Evolutionary conservation across 2,113 vertebrate species (phyloP).

Genomic region (Sander lucioperca): DNA sequence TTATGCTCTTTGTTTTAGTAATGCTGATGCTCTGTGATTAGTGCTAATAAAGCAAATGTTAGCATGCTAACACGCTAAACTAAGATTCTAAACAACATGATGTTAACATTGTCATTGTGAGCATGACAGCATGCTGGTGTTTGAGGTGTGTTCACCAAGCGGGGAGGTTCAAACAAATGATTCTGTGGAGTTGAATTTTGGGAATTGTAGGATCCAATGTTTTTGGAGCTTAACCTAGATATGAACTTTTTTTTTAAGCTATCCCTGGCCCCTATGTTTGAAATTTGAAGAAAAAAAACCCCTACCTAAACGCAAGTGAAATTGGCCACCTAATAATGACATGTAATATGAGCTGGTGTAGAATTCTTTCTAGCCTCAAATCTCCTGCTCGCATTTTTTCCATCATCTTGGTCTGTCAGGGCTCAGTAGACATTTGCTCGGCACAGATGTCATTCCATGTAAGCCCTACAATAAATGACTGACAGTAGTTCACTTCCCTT

Average conservation of each 20-base stretch:
- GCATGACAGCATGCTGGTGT: not conserved
- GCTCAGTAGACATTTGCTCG: constrained; percentile 15
- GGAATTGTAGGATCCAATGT: not conserved
- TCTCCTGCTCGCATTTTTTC: not conserved
- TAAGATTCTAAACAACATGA: not conserved
- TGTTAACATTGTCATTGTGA: not conserved
- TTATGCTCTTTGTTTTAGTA: not conserved
- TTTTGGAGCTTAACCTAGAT: too few relatives aligned
- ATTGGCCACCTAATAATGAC: not conserved
- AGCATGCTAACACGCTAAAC: not conserved
- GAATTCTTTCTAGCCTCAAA: not conserved
- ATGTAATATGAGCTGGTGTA: not conserved
- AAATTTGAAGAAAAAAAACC: not conserved
- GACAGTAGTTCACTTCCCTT: constrained; percentile 20
- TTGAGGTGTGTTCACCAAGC: not conserved
- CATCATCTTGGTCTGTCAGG: constrained; percentile 6
- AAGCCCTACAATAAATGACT: constrained; percentile 20
- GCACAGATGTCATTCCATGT: constrained; percentile 29
- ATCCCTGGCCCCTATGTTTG: not conserved
- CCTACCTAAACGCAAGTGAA: not conserved
- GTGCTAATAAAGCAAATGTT: not conserved
- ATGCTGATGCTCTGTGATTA: not conserved
- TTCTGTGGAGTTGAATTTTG: not conserved
- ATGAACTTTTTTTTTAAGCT: not conserved
- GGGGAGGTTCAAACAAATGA: not conserved